Conservation (phyloP, 2,888 invertebrate species). For the Sminthurinus aureus region DNA sequence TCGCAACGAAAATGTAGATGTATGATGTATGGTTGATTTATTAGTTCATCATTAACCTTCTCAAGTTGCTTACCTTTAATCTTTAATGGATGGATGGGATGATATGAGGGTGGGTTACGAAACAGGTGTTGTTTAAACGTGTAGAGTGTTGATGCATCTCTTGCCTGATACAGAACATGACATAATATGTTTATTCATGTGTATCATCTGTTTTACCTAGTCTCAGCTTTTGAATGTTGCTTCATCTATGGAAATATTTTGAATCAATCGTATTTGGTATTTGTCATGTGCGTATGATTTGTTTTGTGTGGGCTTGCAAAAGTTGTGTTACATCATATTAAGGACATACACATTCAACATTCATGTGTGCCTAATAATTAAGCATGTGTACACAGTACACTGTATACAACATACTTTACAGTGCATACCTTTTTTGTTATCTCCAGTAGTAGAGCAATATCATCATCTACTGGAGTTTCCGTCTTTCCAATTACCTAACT, state of each 20-base stretch:
- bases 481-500: background rate
- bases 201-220: background rate
- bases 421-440: no score
- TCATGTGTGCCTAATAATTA: no score
- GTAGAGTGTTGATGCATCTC: background rate
- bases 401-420: no score
- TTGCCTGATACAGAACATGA: background rate
- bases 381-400: no score
- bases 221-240: background rate
- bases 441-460: background rate
- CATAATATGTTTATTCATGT: background rate
- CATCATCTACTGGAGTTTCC: conserved; percentile 17
- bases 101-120: background rate
- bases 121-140: conserved; percentile 27
- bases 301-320: background rate
- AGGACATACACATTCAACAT: background rate
- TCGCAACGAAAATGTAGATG: no score
- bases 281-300: background rate
- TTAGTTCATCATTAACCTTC: conserved; percentile 28
- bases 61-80: conserved; percentile 37
- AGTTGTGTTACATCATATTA: conserved; percentile 24
- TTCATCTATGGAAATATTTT: conserved; percentile 16
- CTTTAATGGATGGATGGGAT: conserved; percentile 14
- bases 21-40: background rate
- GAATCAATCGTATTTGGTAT: background rate